Conservation (phyloP, 2,888 invertebrate genomes). For the Epirrita christyi region DNA sequence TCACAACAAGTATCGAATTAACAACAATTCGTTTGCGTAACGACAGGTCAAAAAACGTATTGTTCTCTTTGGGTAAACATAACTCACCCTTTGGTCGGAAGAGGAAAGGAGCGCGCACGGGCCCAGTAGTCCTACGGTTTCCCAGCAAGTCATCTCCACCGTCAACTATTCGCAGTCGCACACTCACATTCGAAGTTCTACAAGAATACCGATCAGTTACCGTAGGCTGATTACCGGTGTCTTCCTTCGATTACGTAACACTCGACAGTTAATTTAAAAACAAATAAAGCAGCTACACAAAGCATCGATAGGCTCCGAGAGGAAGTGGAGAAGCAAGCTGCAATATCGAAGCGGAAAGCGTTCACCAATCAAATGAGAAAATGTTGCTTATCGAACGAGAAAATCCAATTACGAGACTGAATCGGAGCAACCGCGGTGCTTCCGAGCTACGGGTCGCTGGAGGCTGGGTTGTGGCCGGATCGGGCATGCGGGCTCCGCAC, state of each 20-base stretch:
- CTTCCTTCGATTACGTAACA: constrained; percentile 75
- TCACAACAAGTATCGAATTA: constrained; percentile 31
- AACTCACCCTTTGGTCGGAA: constrained; percentile 80
- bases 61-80: constrained; percentile 7
- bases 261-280: constrained; percentile 56
- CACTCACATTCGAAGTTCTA: constrained; percentile 47
- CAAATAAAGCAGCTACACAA: constrained; percentile 71
- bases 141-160: constrained; percentile 82
- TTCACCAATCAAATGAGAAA: constrained; percentile 76
- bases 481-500: constrained; percentile 65
- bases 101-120: constrained; percentile 81
- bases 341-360: constrained; percentile 79
- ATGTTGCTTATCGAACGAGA: constrained; percentile 78
- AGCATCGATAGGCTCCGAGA: constrained; percentile 61
- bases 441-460: constrained; percentile 69
- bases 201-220: constrained; percentile 56
- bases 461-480: constrained; percentile 56
- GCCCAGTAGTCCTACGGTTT: constrained; percentile 80
- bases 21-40: constrained; percentile 28
- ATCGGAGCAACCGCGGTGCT: constrained; percentile 80
- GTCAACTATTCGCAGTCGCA: constrained; percentile 48
- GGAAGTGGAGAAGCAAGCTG: constrained; percentile 73
- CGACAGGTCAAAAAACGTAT: constrained; percentile 9
- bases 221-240: constrained; percentile 67
- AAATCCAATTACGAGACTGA: constrained; percentile 84